These are phyloP conservation scores for Acleris literana DNA, from an alignment of 2,888 invertebrate genomes.

Conservation along the genomic window DNA sequence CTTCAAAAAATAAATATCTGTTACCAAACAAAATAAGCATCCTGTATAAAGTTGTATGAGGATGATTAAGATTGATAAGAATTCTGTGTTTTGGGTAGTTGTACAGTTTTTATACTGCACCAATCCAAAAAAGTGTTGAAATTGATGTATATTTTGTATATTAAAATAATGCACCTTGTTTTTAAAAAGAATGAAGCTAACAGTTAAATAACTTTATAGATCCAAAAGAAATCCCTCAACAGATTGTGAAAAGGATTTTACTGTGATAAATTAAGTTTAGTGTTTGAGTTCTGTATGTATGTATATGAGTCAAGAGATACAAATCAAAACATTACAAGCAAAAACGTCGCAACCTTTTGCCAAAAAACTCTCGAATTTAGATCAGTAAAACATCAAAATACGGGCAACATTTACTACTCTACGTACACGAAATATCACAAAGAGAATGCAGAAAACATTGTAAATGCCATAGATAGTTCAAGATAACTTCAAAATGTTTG, in stretches of 20 bases:
- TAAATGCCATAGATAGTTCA: background rate
- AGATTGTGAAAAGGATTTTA: background rate
- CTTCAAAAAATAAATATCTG: too few relatives aligned
- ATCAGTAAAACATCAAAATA: conserved; percentile 10
- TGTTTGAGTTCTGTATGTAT: background rate
- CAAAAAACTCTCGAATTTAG: background rate
- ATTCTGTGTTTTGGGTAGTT: too few relatives aligned
- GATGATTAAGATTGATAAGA: too few relatives aligned
- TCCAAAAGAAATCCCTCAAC: too few relatives aligned
- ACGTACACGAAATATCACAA: background rate
- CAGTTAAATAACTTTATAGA: too few relatives aligned
- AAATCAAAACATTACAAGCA: background rate
- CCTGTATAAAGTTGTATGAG: too few relatives aligned
- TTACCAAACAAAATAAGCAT: too few relatives aligned
- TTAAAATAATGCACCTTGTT: too few relatives aligned
- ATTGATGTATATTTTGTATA: too few relatives aligned
- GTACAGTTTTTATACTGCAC: too few relatives aligned
- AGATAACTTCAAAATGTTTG: background rate
- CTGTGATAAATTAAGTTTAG: background rate
- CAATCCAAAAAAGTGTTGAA: too few relatives aligned
- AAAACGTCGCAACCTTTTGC: background rate
- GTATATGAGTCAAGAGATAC: background rate
- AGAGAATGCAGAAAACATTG: conserved; percentile 3
- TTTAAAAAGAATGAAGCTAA: too few relatives aligned
- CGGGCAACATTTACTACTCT: conserved; percentile 3